Base-by-base conservation (phyloP, 2,888 invertebrate genomes). In the Apotomis betuletana region DNA sequence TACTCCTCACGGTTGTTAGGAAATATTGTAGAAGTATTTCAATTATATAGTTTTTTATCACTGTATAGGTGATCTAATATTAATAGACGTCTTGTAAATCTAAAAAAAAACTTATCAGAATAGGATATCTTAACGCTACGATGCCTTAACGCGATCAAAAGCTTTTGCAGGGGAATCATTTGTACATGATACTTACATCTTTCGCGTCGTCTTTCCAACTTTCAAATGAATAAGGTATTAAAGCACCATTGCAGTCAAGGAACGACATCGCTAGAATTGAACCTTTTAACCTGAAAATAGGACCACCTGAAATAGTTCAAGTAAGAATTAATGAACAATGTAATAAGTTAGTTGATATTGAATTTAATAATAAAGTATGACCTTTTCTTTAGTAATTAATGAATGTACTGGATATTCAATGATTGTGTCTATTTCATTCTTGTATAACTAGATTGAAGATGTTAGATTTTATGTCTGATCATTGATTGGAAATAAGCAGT, bases 221-320 rank as follows among this genome's bases (percentile, higher is more conserved):
- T 90, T 99, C 99, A 85, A 96, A 97, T 58, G 97, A 96, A 85
- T 97, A 96, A 74, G 97, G 97, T 86, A 99, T 96, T 80, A 99
- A 95, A 85, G 97, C 96, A 85, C 99, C 99, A 86, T 96, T 97
- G 87, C 97, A 97, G 94, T 99, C 99, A 88, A 99, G 94, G 94
- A 99, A 99, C 77, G 98, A 97, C 96, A 99, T 97, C 78, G 97
- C 96, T 83, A 99, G 94, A 85, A 99, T 97, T 86, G 98, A 96
- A 83, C 99, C 99, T 94, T 98, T 99, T 91, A 99, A 94, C 92
- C 98, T 96, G 94, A 99, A 98, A 88, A 99, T 96, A 81, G 98
- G 98, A 81, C 98, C 99, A 86, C 99, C 99, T 96, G 93, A 27
- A 94, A 90, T 60, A 9, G 36, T 38, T 38, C 1, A 46, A 69